A percentile compares a stretch with the other conserved stretches of the same genome.
Conservation (phyloP, 1,140 invertebrate genomes). For the Popillia japonica region DNA sequence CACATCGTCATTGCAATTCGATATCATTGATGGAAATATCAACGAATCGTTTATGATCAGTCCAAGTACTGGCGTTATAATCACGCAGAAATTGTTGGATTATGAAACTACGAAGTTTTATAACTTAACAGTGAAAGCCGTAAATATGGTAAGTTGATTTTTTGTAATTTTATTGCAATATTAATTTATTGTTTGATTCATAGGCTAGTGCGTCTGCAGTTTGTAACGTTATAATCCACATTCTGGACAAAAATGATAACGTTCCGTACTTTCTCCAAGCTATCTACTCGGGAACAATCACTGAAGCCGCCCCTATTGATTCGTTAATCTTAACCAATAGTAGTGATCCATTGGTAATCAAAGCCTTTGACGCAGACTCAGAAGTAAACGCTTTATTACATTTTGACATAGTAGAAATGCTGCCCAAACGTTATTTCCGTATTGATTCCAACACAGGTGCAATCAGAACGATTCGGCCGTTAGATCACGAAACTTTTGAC, state of each 20-base stretch:
- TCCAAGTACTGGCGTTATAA: conserved; percentile 84
- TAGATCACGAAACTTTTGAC: conserved; percentile 83
- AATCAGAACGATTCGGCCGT: conserved; percentile 75
- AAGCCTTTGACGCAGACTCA: conserved; percentile 80
- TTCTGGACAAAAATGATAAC: conserved; percentile 87
- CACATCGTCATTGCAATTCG: conserved; percentile 82
- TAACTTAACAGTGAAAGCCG: conserved; percentile 84
- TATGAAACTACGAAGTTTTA: conserved; percentile 81
- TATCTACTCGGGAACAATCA: conserved; percentile 74
- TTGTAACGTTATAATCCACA: conserved; percentile 77
- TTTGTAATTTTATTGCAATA: background rate
- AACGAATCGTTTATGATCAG: conserved; percentile 82
- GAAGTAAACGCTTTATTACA: conserved; percentile 82
- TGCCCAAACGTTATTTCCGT: conserved; percentile 78
- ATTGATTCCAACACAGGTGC: conserved; percentile 91
- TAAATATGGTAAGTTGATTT: conserved; percentile 78
- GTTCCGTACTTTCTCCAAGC: conserved; percentile 77
- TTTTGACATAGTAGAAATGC: conserved; percentile 84
- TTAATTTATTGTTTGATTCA: conserved; percentile 36
- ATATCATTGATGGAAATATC: conserved; percentile 80
- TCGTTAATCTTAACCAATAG: conserved; percentile 75
- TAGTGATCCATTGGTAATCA: conserved; percentile 80
- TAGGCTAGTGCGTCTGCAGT: conserved; percentile 73
- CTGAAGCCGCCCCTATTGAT: conserved; percentile 74
- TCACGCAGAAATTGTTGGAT: conserved; percentile 77